Percentiles rank a stretch among this genome's conserved stretches.
Conservation (phyloP, 2,113 vertebrate species). For the Illadopsis cleaveri region DNA sequence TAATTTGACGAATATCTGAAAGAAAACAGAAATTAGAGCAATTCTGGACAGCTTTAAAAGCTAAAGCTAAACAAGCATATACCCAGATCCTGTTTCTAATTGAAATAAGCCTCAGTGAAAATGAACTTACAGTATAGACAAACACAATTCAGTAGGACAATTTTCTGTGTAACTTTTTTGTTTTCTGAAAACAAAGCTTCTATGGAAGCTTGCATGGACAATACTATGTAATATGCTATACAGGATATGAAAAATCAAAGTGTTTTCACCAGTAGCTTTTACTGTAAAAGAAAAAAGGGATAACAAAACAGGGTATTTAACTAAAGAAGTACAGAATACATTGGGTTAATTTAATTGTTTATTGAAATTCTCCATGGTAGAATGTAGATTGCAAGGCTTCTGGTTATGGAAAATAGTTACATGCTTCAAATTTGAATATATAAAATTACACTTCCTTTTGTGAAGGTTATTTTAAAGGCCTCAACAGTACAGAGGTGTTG, state of each 20-base stretch:
- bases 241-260: neutral
- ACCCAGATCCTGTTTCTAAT: neutral
- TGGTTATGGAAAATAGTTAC: neutral
- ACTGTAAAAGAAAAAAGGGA: neutral
- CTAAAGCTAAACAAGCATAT: neutral
- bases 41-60: neutral
- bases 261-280: neutral
- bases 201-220: neutral
- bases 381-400: neutral
- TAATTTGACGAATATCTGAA: neutral
- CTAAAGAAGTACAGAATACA: neutral
- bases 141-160: neutral
- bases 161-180: neutral
- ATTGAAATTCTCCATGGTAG: neutral
- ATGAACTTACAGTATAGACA: neutral
- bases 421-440: neutral
- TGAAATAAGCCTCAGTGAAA: neutral
- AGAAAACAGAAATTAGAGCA: neutral
- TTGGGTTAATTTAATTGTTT: neutral
- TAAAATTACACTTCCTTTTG: neutral
- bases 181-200: too few relatives aligned
- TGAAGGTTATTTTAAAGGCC: neutral
- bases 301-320: neutral
- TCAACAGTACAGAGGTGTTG: neutral
- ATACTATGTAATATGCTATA: neutral